A percentile compares a stretch with the other conserved stretches of the same genome.
Evolutionary conservation across 2,797 vertebrate genomes (phyloP).

Genomic region (Ciconia nigra): DNA sequence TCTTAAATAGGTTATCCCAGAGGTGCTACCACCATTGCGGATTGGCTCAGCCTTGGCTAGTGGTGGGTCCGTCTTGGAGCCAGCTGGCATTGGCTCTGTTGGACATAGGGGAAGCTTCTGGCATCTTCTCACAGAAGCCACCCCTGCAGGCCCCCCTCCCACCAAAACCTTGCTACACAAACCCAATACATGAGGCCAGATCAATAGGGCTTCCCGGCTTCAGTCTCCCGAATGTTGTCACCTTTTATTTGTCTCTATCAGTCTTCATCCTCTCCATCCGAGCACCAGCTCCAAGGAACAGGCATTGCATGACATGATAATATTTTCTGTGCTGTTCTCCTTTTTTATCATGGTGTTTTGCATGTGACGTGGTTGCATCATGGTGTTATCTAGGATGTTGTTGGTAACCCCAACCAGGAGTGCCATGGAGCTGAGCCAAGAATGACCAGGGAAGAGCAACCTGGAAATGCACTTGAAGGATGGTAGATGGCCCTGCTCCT

Average conservation of each 20-base stretch:
- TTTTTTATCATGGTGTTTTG: not conserved
- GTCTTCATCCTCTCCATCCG: not conserved
- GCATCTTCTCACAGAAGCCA: not conserved
- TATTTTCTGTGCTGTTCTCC: not conserved
- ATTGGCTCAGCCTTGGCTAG: not conserved
- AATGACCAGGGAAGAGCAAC: not conserved
- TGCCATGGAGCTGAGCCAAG: not conserved
- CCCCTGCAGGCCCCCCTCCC: not conserved
- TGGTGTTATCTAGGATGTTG: not conserved
- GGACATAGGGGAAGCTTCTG: not conserved
- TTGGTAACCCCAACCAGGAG: not conserved
- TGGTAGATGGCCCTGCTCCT: not conserved
- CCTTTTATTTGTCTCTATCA: not conserved
- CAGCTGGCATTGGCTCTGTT: fast-evolving
- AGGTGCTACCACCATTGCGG: fast-evolving
- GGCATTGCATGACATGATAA: no score
- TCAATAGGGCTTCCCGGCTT: not conserved
- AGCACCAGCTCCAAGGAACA: not conserved
- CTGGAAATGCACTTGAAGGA: not conserved
- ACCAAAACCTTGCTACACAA: not conserved
- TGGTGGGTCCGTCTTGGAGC: not conserved
- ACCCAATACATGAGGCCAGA: not conserved
- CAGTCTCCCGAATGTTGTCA: not conserved
- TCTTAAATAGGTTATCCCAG: not conserved
- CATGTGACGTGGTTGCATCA: not conserved